A percentile compares a stretch with the other conserved stretches of the same genome.
phyloP scores from a whole-genome alignment of 2,888 invertebrate species.

The Drosophila pegasa region DNA sequence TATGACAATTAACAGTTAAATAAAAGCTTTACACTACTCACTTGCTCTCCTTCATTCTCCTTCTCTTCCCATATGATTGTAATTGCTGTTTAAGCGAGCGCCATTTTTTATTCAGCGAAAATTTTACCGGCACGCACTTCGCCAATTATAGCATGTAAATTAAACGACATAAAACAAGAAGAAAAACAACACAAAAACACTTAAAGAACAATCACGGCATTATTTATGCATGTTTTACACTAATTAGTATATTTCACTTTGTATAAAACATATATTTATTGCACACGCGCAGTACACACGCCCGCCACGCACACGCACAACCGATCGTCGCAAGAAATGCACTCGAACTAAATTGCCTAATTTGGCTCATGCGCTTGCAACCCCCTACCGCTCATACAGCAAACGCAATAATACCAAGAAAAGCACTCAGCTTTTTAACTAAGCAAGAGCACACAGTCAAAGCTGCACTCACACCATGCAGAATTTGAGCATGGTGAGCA shows the following conservation, averaged over 20 bases:
- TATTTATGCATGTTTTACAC: neutral
- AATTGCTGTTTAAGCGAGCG: neutral
- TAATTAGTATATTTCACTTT: neutral
- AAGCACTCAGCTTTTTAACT: neutral
- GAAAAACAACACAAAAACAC: neutral
- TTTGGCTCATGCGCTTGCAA: neutral
- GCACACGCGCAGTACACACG: neutral
- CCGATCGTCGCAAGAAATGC: neutral
- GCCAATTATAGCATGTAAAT: neutral
- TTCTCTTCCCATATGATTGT: rapidly evolving
- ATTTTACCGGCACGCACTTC: neutral
- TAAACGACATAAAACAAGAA: neutral
- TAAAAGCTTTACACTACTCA: neutral
- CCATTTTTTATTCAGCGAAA: conserved; percentile 7
- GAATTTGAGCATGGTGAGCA: too few relatives aligned
- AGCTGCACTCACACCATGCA: neutral
- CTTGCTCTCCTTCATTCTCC: neutral
- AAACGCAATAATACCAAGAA: neutral
- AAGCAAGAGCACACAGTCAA: neutral
- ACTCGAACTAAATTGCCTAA: neutral
- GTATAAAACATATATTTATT: neutral
- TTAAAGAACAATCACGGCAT: neutral
- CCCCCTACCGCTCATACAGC: neutral
- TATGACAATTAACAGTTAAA: neutral
- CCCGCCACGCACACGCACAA: neutral